Evolutionary conservation across 2,888 invertebrate species (phyloP), one percentile per base, ranked within the genome.

Genomic region (Netelia fuscicornis): DNA sequence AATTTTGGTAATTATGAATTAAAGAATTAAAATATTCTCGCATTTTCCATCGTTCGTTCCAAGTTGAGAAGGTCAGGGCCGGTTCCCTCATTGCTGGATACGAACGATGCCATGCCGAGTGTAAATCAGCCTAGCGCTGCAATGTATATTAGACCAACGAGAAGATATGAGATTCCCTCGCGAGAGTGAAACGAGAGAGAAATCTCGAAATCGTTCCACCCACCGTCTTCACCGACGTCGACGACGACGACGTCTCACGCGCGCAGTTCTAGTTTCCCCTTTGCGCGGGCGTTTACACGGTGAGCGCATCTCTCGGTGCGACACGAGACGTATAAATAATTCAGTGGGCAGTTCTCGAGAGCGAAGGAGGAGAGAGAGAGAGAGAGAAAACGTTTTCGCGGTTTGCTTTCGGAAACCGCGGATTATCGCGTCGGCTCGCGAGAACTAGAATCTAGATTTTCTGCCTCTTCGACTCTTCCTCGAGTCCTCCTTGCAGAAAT

Each of bases 321-420:
- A 88, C 87, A 86, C 67, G 58, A 74, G 85, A 86, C 88, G 86
- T 86, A 85, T 85, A 88, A 88, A 89, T 89, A 89, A 88, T 88
- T 86, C 80, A 56, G 78, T 75, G 72, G 81, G 83, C 70, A 85
- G 54, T 20, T 20, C 8, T 44, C 8, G 9, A 25, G 20, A 67
- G 23, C 54, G 11, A 42, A 52, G 54, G 23, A 70, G 74, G 64
- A 54, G 64, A 75, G 48, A 60, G 56, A 74, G 64, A 54, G 64
- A 37, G 37, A 37, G 37, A 60, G 56, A 74, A 37, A 68, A 71
- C 67, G 70, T 64, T 65, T 48, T 71, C 54, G 68, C 64, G 68
- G 62, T 54, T 70, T 75, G 79, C 84, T 86, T 87, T 86, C 85
- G 86, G 88, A 89, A 89, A 86, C 85, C 76, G 82, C 83, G 86